Conservation (phyloP, 1,140 invertebrate genomes). For the Leptonema lineaticorne region DNA sequence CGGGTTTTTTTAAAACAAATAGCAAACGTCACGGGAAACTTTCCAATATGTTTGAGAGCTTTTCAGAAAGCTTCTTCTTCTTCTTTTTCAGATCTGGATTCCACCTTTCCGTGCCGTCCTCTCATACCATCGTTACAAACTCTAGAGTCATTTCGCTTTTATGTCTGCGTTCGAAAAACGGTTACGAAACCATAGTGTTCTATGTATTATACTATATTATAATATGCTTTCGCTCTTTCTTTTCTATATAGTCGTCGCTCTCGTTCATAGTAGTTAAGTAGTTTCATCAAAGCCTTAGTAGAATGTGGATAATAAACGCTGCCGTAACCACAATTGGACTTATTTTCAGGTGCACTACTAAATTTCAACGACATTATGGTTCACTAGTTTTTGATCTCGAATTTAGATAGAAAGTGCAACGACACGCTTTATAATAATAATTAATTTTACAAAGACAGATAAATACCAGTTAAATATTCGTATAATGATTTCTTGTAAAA, state of each 20-base stretch:
- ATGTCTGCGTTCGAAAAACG: neutral
- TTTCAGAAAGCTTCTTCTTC: too few species aligned
- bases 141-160: neutral
- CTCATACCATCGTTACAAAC: neutral
- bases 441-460: too few species aligned
- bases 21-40: constrained; percentile 35
- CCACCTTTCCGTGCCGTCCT: neutral
- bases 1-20: constrained; percentile 38
- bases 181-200: constrained; percentile 1
- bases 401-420: too few species aligned
- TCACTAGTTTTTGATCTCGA: too few species aligned
- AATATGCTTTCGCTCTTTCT: constrained; percentile 19
- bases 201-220: too few species aligned
- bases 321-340: constrained; percentile 31
- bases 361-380: too few species aligned
- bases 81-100: too few species aligned
- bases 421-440: too few species aligned
- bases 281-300: constrained; percentile 31
- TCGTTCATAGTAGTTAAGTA: constrained; percentile 38
- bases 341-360: constrained; percentile 21
- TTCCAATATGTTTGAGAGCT: constrained; percentile 41
- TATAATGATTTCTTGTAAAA: too few species aligned
- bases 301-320: constrained; percentile 23
- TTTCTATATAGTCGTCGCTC: constrained; percentile 37
- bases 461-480: too few species aligned